Evolutionary conservation across 2,113 vertebrate species (phyloP).

Genomic region (Lathamus discolor): DNA sequence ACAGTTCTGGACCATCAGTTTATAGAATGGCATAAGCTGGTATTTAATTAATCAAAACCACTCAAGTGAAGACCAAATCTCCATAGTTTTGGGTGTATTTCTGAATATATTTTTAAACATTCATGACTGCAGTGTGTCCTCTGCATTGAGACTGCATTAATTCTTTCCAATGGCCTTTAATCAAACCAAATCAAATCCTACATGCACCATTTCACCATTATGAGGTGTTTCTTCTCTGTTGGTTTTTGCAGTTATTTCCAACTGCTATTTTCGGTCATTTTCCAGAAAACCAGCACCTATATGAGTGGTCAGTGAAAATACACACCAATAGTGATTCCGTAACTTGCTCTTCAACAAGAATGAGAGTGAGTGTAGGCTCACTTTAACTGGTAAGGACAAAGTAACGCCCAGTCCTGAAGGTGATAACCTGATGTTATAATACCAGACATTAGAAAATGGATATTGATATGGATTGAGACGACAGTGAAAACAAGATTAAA

Average conservation of each 20-base stretch:
- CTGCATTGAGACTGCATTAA: fast-evolving
- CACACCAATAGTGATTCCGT: not conserved
- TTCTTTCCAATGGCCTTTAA: not conserved
- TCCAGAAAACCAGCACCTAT: not conserved
- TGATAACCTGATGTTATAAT: not conserved
- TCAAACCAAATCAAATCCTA: not conserved
- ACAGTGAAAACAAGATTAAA: not conserved
- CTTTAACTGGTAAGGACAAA: not conserved
- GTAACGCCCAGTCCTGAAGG: not conserved
- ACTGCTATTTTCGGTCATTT: not conserved
- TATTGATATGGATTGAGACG: not conserved
- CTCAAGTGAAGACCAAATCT: not conserved
- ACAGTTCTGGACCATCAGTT: not conserved
- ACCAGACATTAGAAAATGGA: not conserved
- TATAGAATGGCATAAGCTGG: not conserved
- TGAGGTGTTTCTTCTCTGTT: not conserved
- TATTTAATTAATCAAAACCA: not conserved
- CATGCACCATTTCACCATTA: not conserved
- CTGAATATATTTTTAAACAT: not conserved
- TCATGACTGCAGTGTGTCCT: not conserved
- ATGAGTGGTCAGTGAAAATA: not conserved
- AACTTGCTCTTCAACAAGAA: not conserved
- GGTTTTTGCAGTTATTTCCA: not conserved
- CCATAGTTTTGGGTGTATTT: not conserved
- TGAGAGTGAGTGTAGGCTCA: not conserved